A percentile compares a stretch with the other conserved stretches of the same genome.
Conservation (phyloP, 2,888 invertebrate genomes). For the Girardia tigrina region DNA sequence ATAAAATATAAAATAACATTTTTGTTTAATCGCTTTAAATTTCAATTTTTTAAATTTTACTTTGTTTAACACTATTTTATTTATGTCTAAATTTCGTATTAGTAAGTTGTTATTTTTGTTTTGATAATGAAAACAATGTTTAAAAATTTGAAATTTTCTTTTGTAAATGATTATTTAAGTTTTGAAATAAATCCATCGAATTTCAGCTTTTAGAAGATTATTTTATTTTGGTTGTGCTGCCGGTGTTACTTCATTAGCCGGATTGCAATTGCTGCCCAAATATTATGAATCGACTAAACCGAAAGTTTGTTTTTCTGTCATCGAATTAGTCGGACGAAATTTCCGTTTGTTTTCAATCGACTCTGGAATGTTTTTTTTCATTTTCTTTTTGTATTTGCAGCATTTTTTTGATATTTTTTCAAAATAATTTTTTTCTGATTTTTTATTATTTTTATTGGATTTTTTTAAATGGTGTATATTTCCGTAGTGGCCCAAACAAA, state of each 20-base stretch:
- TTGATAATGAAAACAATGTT: too few species aligned
- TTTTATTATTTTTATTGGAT: too few species aligned
- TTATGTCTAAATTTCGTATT: constrained; percentile 6
- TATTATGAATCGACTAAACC: background rate
- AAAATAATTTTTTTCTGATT: too few species aligned
- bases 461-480: too few species aligned
- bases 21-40: background rate
- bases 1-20: too few species aligned
- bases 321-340: too few species aligned
- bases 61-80: constrained; percentile 18
- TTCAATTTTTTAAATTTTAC: background rate
- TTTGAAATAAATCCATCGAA: background rate
- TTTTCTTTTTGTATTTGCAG: too few species aligned
- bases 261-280: background rate
- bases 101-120: background rate
- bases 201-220: background rate
- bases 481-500: too few species aligned
- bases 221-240: constrained; percentile 2
- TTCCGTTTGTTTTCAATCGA: too few species aligned
- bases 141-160: background rate
- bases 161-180: background rate
- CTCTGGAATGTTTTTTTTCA: too few species aligned
- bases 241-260: background rate
- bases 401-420: too few species aligned
- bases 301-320: too few species aligned